Evolutionary conservation across 1,140 invertebrate genomes (phyloP).

Genomic region (Zaprionus camerounensis): DNA sequence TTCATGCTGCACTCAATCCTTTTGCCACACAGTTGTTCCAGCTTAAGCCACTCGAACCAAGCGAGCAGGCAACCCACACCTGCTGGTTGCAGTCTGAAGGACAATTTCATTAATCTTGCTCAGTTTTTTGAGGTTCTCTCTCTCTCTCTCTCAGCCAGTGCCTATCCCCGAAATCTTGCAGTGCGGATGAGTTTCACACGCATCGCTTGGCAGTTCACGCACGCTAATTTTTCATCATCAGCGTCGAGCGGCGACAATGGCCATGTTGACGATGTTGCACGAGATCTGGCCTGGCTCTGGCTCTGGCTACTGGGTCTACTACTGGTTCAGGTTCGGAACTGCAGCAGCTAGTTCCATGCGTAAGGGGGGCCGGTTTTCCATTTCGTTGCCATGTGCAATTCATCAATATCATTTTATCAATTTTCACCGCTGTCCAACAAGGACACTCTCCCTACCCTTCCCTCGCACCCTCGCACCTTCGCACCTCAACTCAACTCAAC

Average conservation of each 20-base stretch:
- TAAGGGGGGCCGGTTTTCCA: conserved; percentile 37
- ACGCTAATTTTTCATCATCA: conserved; percentile 80
- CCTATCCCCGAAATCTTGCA: conserved; percentile 25
- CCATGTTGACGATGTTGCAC: conserved; percentile 64
- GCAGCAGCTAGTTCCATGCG: conserved; percentile 1
- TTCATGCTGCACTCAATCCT: not conserved
- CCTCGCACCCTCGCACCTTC: not conserved
- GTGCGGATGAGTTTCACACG: conserved; percentile 59
- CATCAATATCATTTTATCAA: conserved; percentile 84
- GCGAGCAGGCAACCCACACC: conserved; percentile 23
- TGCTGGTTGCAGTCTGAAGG: conserved; percentile 30
- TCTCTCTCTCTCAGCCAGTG: not conserved
- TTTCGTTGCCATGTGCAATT: conserved; percentile 79
- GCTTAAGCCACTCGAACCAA: conserved; percentile 7
- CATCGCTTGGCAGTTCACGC: conserved; percentile 47
- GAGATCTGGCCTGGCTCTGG: conserved; percentile 28
- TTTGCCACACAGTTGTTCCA: not conserved
- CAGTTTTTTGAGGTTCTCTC: conserved; percentile 47
- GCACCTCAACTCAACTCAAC: conserved; percentile 66
- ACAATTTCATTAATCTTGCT: conserved; percentile 77
- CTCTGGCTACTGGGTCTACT: not conserved
- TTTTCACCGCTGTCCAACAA: conserved; percentile 79
- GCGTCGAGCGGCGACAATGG: conserved; percentile 50
- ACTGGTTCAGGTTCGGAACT: not conserved
- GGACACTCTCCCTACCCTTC: conserved; percentile 1